These are phyloP conservation scores for Holacanthus passer DNA, from an alignment of 2,113 vertebrate species.

Conservation along the genomic window DNA sequence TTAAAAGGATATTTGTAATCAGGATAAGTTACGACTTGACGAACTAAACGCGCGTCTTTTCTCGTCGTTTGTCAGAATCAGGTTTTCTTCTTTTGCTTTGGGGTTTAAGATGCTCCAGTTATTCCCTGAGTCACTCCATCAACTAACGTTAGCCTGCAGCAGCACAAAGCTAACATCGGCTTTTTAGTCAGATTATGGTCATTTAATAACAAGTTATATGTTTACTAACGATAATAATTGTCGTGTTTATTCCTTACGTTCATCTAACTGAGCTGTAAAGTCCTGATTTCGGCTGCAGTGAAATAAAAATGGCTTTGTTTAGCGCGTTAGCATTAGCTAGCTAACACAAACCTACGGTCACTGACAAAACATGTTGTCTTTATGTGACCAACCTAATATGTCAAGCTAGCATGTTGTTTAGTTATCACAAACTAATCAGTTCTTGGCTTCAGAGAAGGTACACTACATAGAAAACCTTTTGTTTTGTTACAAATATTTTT, in stretches of 20 bases:
- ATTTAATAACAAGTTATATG: not conserved
- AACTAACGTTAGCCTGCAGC: slow-evolving; percentile 32
- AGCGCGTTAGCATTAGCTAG: slow-evolving; percentile 39
- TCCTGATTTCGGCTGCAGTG: not conserved
- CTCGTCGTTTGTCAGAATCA: not conserved
- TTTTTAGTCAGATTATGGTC: not conserved
- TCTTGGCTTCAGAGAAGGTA: not conserved
- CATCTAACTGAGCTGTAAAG: accelerated
- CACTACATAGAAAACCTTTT: not conserved
- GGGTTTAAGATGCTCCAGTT: not conserved
- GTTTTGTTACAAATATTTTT: too few relatives aligned
- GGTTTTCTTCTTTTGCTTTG: not conserved
- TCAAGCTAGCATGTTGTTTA: too few relatives aligned
- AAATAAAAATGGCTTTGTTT: not conserved
- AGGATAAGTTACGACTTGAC: accelerated
- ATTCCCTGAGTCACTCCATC: slow-evolving; percentile 70
- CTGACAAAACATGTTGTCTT: slow-evolving; percentile 3
- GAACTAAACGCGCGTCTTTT: accelerated
- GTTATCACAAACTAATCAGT: not conserved
- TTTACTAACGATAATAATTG: accelerated
- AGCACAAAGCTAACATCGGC: slow-evolving; percentile 1
- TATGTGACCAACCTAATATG: not conserved
- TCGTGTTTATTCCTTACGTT: not conserved
- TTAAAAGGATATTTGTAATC: not conserved
- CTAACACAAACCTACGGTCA: slow-evolving; percentile 39